Percentiles rank a stretch among this genome's conserved stretches.
phyloP scores from a whole-genome alignment of 2,797 vertebrate genomes.

The Triplophysa bombifrons region DNA sequence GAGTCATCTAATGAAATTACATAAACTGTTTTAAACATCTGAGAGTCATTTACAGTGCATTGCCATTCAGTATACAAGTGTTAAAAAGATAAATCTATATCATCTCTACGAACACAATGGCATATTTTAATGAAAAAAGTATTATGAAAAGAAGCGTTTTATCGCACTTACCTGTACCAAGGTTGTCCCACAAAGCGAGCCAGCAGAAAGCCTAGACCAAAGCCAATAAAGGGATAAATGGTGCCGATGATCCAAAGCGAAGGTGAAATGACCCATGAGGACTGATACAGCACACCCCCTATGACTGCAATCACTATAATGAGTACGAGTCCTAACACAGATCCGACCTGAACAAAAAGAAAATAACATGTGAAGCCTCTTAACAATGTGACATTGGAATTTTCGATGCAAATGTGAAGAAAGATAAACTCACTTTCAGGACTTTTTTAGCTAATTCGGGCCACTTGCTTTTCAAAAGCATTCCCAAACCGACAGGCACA shows the following conservation, averaged over 20 bases:
- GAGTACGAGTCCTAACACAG: constrained; percentile 80
- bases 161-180: constrained; percentile 84
- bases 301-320: constrained; percentile 87
- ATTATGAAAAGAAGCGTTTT: neutral
- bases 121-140: neutral
- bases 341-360: constrained; percentile 81
- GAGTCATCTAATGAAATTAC: neutral
- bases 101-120: neutral
- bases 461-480: constrained; percentile 85
- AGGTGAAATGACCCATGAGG: constrained; percentile 88
- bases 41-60: no score
- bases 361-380: neutral
- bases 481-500: constrained; percentile 83
- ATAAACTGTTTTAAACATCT: neutral
- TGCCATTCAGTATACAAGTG: no score
- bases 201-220: constrained; percentile 83
- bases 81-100: neutral
- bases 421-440: constrained; percentile 82
- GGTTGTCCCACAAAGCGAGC: constrained; percentile 85
- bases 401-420: neutral
- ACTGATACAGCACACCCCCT: constrained; percentile 89
- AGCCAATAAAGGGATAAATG: constrained; percentile 89
- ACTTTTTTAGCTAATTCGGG: constrained; percentile 84
- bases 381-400: neutral
- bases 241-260: constrained; percentile 90